These are phyloP conservation scores for Micoletzkya japonica DNA, from an alignment of 2,888 invertebrate species.

Conservation along the genomic window DNA sequence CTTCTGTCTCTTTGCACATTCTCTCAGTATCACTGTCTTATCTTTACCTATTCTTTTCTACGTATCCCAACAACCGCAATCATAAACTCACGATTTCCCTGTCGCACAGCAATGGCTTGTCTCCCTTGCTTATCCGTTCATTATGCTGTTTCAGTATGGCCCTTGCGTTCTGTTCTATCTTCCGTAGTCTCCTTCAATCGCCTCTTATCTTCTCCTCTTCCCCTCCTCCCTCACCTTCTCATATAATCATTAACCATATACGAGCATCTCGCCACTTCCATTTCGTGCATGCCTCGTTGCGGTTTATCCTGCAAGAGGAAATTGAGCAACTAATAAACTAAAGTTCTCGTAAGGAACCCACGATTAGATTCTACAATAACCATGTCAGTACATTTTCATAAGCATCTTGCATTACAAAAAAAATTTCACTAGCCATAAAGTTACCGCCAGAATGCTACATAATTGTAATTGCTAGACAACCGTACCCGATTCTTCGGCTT, in stretches of 20 bases:
- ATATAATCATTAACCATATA: constrained; percentile 26
- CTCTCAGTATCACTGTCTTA: neutral
- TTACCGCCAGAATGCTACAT: neutral
- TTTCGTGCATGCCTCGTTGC: constrained; percentile 7
- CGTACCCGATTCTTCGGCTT: constrained; percentile 8
- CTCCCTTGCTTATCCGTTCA: neutral
- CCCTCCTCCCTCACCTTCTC: constrained; percentile 8
- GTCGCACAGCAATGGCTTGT: neutral
- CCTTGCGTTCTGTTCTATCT: constrained; percentile 21
- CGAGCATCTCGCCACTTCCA: constrained; percentile 12
- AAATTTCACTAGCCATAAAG: neutral
- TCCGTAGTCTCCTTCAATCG: constrained; percentile 22
- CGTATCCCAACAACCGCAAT: neutral
- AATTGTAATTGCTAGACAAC: too few species aligned
- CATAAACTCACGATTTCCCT: neutral
- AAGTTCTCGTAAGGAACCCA: too few species aligned
- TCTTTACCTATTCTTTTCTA: neutral
- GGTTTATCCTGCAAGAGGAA: constrained; percentile 22
- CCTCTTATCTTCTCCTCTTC: too few species aligned
- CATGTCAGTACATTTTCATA: too few species aligned
- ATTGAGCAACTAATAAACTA: too few species aligned
- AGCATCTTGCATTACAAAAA: too few species aligned
- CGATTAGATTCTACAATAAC: too few species aligned
- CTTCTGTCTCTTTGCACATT: neutral
- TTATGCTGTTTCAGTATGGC: neutral